Conservation (phyloP, 2,888 invertebrate genomes). For the Pheosia gnoma region DNA sequence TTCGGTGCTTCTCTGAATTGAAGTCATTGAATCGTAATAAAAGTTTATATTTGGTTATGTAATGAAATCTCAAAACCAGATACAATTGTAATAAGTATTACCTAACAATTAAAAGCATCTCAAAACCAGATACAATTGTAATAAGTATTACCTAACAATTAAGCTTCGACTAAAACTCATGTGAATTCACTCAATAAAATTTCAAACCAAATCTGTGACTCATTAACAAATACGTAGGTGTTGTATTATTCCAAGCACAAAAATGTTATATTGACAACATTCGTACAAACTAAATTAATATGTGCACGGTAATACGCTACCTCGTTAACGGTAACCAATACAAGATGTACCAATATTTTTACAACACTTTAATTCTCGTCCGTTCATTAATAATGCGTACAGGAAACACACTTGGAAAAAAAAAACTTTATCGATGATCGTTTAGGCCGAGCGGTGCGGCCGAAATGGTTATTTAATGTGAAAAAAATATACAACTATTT, state of each 20-base stretch:
- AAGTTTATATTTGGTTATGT: no score
- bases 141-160: neutral
- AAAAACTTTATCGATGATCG: constrained; percentile 68
- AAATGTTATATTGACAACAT: no score
- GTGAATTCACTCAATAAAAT: neutral
- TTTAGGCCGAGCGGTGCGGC: constrained; percentile 57
- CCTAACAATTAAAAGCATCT: neutral
- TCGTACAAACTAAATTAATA: neutral
- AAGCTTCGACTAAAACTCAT: neutral
- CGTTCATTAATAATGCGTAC: constrained; percentile 38
- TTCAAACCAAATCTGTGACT: neutral
- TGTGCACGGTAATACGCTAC: neutral
- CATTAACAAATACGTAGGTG: neutral
- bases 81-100: neutral
- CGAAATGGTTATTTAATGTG: constrained; percentile 81
- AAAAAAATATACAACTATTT: constrained; percentile 78
- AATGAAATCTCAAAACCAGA: neutral
- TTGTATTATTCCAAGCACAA: no score
- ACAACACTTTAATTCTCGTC: constrained; percentile 13
- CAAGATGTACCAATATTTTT: constrained; percentile 13
- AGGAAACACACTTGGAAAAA: constrained; percentile 47
- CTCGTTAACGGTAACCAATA: neutral
- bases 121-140: neutral
- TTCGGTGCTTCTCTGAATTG: no score
- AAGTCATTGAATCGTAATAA: no score